Evolutionary conservation across 2,888 invertebrate genomes (phyloP).

Genomic region (Ormyrus pomaceus): DNA sequence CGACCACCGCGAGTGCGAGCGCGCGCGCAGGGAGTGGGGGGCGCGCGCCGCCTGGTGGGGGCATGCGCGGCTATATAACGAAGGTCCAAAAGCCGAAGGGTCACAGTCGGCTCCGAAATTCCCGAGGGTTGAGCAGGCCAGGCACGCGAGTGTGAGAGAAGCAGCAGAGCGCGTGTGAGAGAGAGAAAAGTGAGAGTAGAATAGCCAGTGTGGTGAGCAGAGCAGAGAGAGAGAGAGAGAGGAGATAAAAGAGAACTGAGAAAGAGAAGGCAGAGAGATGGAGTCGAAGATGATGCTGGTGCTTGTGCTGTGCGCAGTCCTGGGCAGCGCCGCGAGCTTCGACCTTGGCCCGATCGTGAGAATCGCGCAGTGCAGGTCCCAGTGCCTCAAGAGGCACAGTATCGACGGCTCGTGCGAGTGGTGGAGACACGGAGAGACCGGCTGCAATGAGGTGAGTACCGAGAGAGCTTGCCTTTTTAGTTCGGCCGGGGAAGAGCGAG

Average conservation of each 20-base stretch:
- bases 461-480: too few species aligned
- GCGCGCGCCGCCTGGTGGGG: conserved; percentile 60
- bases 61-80: conserved; percentile 70
- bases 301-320: conserved; percentile 59
- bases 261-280: background rate
- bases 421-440: conserved; percentile 66
- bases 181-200: background rate
- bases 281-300: conserved; percentile 61
- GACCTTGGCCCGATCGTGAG: conserved; percentile 71
- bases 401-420: conserved; percentile 69
- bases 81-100: conserved; percentile 68
- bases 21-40: conserved; percentile 54
- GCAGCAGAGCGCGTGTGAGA: conserved; percentile 19
- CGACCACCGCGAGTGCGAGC: conserved; percentile 23
- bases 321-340: conserved; percentile 63
- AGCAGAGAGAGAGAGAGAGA: conserved; percentile 13
- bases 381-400: conserved; percentile 69
- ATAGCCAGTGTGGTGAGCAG: conserved; percentile 24
- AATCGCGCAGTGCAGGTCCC: conserved; percentile 72
- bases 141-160: background rate
- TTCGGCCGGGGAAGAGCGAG: too few species aligned
- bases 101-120: conserved; percentile 70
- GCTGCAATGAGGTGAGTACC: conserved; percentile 68
- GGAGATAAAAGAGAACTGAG: background rate
- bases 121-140: conserved; percentile 60